phyloP scores from a whole-genome alignment of 2,888 invertebrate genomes.

The Lacanobia wlatinum region DNA sequence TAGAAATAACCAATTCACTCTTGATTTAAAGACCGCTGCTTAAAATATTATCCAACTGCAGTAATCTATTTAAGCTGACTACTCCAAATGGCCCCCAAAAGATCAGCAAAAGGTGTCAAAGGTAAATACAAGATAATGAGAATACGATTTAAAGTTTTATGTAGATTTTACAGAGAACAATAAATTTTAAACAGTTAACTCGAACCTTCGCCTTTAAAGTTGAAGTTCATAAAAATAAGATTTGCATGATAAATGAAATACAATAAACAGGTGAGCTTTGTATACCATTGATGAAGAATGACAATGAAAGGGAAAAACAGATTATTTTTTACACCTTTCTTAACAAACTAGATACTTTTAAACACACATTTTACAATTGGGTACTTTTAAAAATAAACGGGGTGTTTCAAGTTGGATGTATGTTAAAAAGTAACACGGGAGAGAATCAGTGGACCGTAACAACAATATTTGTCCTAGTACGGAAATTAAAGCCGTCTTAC shows the following conservation, averaged over 20 bases:
- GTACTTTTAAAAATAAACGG: neutral
- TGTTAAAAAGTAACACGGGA: neutral
- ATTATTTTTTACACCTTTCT: neutral
- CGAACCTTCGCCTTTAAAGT: conserved; percentile 26
- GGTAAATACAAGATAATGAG: neutral
- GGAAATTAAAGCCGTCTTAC: conserved; percentile 8
- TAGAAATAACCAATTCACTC: no score
- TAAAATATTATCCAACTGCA: neutral
- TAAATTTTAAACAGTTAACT: conserved; percentile 7
- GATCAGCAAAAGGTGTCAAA: neutral
- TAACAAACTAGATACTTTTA: neutral
- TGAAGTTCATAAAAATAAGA: neutral
- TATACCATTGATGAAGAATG: neutral
- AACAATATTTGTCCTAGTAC: conserved; percentile 14
- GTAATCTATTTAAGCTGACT: no score
- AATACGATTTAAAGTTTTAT: conserved; percentile 5
- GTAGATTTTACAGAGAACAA: conserved; percentile 11
- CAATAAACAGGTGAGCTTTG: no score
- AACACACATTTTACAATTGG: neutral
- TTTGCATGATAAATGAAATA: conserved; percentile 8
- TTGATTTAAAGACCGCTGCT: no score
- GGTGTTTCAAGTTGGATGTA: neutral
- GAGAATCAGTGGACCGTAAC: neutral
- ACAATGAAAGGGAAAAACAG: neutral
- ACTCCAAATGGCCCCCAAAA: neutral